These are phyloP conservation scores for Tinamus guttatus DNA, from an alignment of 2,113 vertebrate species.

Conservation along the genomic window DNA sequence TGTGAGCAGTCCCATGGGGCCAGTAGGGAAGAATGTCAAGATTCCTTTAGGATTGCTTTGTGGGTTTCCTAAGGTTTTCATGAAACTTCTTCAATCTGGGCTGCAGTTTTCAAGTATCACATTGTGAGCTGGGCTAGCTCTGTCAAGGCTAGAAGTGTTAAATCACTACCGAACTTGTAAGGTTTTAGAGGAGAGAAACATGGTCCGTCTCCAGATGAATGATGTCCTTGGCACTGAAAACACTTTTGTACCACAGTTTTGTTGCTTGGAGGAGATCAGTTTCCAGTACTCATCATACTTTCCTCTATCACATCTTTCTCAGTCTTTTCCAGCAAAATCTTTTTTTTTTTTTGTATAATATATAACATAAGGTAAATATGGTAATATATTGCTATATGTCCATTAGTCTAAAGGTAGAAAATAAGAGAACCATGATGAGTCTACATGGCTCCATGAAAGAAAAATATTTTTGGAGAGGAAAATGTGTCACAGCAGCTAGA, in stretches of 20 bases:
- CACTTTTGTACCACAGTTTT: not conserved
- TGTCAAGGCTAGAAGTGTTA: not conserved
- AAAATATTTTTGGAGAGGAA: not conserved
- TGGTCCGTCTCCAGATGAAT: not conserved
- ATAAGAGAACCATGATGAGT: not conserved
- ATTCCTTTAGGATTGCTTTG: not conserved
- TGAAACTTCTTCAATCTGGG: not conserved
- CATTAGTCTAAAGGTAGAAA: not conserved
- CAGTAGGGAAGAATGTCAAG: not conserved
- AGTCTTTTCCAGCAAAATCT: not conserved
- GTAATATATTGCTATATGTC: not conserved
- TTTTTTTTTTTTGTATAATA: too few relatives aligned
- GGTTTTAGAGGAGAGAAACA: not conserved
- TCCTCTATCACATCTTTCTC: not conserved
- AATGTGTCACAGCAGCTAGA: not conserved
- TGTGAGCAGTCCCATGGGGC: fast-evolving
- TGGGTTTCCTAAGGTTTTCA: not conserved
- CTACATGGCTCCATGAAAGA: not conserved
- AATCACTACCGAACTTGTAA: not conserved
- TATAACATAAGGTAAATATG: not conserved
- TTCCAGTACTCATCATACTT: not conserved
- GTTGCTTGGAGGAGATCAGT: not conserved
- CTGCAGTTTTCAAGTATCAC: not conserved
- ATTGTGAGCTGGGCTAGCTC: not conserved
- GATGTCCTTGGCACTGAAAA: not conserved